phyloP scores from a whole-genome alignment of 2,113 vertebrate genomes.

The Osmerus eperlanus region DNA sequence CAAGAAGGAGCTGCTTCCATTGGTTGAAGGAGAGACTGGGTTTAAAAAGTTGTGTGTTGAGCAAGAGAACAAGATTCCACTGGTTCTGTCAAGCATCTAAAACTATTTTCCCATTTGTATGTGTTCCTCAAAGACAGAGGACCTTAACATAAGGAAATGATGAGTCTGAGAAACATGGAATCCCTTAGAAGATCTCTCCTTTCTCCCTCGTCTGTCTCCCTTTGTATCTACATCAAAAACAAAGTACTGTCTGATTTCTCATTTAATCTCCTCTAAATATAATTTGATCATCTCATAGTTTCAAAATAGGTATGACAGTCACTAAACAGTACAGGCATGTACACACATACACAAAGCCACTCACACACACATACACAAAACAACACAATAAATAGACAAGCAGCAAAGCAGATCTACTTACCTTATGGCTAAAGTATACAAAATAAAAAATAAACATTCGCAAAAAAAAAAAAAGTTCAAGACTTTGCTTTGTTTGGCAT shows the following conservation, averaged over 20 bases:
- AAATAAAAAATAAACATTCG: constrained; percentile 8
- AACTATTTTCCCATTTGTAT: constrained; percentile 13
- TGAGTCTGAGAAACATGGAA: neutral
- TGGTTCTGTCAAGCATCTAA: constrained; percentile 13
- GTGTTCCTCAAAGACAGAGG: constrained; percentile 1
- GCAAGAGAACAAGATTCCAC: neutral
- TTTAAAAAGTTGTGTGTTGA: constrained; percentile 50
- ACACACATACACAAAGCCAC: neutral
- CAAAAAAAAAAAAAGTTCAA: neutral
- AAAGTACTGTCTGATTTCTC: neutral
- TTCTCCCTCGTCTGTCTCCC: neutral
- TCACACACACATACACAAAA: neutral
- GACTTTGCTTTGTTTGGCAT: constrained; percentile 12
- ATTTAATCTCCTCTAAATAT: neutral
- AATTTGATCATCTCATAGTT: no score
- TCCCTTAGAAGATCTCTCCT: neutral
- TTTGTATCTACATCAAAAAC: neutral
- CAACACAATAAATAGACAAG: constrained; percentile 2
- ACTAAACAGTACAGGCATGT: neutral
- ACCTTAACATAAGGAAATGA: neutral
- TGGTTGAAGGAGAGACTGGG: constrained; percentile 18
- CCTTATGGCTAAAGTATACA: constrained; percentile 9
- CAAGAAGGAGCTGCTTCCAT: constrained; percentile 18
- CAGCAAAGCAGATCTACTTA: constrained; percentile 28
- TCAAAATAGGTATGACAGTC: no score